Evolutionary conservation across 2,113 vertebrate genomes (phyloP).

Genomic region (Prinia subflava): DNA sequence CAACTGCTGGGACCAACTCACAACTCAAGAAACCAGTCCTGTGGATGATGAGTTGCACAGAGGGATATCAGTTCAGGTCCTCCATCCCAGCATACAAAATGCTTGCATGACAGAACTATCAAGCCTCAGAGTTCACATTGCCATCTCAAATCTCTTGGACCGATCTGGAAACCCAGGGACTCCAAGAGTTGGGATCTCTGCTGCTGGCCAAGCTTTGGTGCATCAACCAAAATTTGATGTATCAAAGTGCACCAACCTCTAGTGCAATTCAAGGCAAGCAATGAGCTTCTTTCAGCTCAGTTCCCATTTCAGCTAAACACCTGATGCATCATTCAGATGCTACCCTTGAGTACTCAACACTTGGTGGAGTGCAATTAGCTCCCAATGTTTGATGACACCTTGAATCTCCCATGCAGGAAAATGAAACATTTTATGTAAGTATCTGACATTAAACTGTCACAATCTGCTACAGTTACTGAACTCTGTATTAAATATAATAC

Average conservation of each 20-base stretch:
- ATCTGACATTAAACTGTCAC: constrained; percentile 25
- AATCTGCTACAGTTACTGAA: constrained; percentile 16
- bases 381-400: background rate
- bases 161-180: background rate
- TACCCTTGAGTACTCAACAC: background rate
- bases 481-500: constrained; percentile 4
- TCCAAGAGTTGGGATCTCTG: background rate
- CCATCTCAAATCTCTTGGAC: fast-evolving
- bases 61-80: background rate
- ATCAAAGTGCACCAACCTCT: background rate
- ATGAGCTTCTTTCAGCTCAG: background rate
- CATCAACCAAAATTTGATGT: background rate
- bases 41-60: background rate
- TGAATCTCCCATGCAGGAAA: background rate
- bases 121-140: fast-evolving
- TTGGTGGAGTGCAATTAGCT: background rate
- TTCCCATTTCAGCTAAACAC: background rate
- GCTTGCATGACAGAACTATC: fast-evolving
- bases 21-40: background rate
- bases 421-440: constrained; percentile 36
- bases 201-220: background rate
- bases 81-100: background rate
- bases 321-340: background rate
- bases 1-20: background rate
- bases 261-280: background rate